Percentiles rank a stretch among this genome's conserved stretches.
These are phyloP conservation scores for Nyctereutes procyonoides DNA, from an alignment of 2,113 vertebrate genomes.

Conservation along the genomic window DNA sequence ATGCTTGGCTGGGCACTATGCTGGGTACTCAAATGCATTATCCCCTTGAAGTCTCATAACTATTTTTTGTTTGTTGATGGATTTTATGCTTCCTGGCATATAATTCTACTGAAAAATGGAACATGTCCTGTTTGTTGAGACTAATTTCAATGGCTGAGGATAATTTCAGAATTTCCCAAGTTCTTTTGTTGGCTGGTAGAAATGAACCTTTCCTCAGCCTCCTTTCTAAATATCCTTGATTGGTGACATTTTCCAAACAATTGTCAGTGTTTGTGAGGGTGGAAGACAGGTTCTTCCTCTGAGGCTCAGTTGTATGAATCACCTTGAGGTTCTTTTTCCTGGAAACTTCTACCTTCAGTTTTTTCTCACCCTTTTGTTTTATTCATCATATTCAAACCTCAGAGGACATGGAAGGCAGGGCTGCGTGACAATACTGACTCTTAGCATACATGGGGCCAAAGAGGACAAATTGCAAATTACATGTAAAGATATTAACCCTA, in stretches of 20 bases:
- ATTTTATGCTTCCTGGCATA: slow-evolving; percentile 52
- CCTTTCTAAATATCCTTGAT: slow-evolving; percentile 42
- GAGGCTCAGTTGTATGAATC: slow-evolving; percentile 22
- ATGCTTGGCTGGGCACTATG: not conserved
- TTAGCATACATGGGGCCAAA: slow-evolving; percentile 19
- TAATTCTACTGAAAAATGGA: slow-evolving; percentile 19
- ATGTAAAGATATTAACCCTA: slow-evolving; percentile 71
- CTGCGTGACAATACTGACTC: slow-evolving; percentile 43
- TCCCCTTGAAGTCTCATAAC: slow-evolving; percentile 9
- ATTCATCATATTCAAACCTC: slow-evolving; percentile 63
- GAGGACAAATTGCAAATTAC: slow-evolving; percentile 23
- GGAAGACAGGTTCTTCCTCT: slow-evolving; percentile 37
- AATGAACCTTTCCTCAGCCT: slow-evolving; percentile 1
- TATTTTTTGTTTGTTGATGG: slow-evolving; percentile 24
- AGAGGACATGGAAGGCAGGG: not conserved
- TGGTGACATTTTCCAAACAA: slow-evolving; percentile 60
- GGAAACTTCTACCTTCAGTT: slow-evolving; percentile 31
- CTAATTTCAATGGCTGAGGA: not conserved
- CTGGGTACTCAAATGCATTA: slow-evolving; percentile 2
- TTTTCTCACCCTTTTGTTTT: slow-evolving; percentile 54
- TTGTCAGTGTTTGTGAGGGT: slow-evolving; percentile 34
- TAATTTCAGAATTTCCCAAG: slow-evolving; percentile 49
- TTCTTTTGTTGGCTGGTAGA: slow-evolving; percentile 34
- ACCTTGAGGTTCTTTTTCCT: slow-evolving; percentile 62
- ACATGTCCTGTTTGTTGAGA: not conserved